Conservation (phyloP, 2,888 invertebrate genomes). For the Phrixothrix hirtus region DNA sequence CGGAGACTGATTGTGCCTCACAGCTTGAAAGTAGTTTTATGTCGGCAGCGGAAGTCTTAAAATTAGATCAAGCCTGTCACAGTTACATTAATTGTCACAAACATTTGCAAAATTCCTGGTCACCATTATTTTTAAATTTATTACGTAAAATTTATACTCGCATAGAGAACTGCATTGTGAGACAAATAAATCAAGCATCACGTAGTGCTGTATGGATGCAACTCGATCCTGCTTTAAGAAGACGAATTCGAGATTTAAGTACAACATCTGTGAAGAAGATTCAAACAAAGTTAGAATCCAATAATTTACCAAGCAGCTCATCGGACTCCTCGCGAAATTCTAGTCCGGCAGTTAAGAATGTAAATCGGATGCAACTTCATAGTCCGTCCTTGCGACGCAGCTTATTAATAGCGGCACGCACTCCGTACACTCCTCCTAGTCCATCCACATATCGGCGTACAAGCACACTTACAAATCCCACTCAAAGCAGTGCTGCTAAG, state of each 20-base stretch:
- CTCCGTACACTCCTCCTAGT: constrained; percentile 59
- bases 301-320: constrained; percentile 43
- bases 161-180: constrained; percentile 71
- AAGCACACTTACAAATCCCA: constrained; percentile 60
- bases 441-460: constrained; percentile 57
- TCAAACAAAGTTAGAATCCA: constrained; percentile 43
- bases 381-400: constrained; percentile 59
- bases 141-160: constrained; percentile 67
- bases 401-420: constrained; percentile 59
- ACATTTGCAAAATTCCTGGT: constrained; percentile 49
- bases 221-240: constrained; percentile 53
- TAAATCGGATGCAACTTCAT: constrained; percentile 29
- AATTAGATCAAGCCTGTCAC: constrained; percentile 81
- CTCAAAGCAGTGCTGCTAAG: constrained; percentile 60
- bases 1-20: constrained; percentile 55
- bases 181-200: constrained; percentile 59
- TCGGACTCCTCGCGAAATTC: constrained; percentile 70
- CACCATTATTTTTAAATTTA: constrained; percentile 53
- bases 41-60: constrained; percentile 75
- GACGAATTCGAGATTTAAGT: constrained; percentile 67
- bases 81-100: constrained; percentile 65
- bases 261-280: constrained; percentile 38
- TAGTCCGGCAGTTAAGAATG: constrained; percentile 60
- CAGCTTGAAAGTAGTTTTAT: constrained; percentile 72
- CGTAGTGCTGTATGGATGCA: constrained; percentile 32